Conservation (phyloP, 2,888 invertebrate species). For the Opisthograptis luteolata region DNA sequence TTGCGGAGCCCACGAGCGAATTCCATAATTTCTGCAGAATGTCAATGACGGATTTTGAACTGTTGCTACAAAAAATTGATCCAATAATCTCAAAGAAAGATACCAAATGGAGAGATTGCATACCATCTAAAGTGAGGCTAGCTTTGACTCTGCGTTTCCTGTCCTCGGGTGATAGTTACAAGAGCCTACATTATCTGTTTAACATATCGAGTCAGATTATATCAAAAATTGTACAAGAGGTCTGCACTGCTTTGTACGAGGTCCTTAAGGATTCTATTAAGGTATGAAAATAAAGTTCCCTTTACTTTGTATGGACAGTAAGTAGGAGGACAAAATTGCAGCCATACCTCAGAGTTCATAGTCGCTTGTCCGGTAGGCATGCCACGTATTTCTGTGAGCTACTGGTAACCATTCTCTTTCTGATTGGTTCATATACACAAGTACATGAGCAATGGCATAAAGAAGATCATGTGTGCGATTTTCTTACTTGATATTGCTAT, state of each 20-base stretch:
- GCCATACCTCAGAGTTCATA: no score
- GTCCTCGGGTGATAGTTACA: slow-evolving; percentile 32
- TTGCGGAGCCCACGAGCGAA: slow-evolving; percentile 20
- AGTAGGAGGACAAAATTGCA: no score
- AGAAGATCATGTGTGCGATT: no score
- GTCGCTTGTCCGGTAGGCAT: no score
- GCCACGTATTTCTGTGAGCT: no score
- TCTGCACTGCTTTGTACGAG: slow-evolving; percentile 20
- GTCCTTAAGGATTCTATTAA: no score
- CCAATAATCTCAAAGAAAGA: slow-evolving; percentile 22
- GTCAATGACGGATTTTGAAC: slow-evolving; percentile 22
- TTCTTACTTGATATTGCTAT: no score
- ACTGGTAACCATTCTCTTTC: no score
- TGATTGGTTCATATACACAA: no score
- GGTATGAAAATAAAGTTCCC: no score
- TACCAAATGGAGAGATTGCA: slow-evolving; percentile 23
- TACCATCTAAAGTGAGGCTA: slow-evolving; percentile 29
- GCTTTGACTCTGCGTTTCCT: slow-evolving; percentile 32
- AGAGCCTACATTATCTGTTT: slow-evolving; percentile 29
- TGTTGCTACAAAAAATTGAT: slow-evolving; percentile 16
- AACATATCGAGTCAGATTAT: slow-evolving; percentile 31
- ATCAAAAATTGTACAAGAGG: slow-evolving; percentile 32
- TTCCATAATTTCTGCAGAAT: slow-evolving; percentile 25
- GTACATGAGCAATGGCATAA: no score
- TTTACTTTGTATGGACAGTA: no score